A percentile compares a stretch with the other conserved stretches of the same genome.
Evolutionary conservation across 2,888 invertebrate genomes (phyloP).

Genomic region (Lithophane leautieri): DNA sequence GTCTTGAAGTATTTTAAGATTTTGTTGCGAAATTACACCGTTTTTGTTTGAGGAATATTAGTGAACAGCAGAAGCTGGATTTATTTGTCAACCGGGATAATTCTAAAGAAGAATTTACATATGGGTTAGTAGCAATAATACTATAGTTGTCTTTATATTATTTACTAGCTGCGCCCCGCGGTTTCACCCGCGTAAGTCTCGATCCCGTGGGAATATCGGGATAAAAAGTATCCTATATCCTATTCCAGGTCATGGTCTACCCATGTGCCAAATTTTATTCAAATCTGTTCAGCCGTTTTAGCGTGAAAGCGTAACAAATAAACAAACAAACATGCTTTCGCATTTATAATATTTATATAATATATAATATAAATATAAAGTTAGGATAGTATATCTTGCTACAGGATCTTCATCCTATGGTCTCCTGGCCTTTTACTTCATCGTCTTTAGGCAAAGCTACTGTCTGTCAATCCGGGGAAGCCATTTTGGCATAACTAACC

Average conservation of each 20-base stretch:
- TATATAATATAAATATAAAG: no score
- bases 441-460: background rate
- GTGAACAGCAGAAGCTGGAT: background rate
- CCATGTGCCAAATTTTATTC: no score
- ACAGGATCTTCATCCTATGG: background rate
- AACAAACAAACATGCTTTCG: no score
- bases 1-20: slow-evolving; percentile 5
- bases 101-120: slow-evolving; percentile 7
- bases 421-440: background rate
- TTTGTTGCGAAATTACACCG: background rate
- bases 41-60: slow-evolving; percentile 2
- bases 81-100: background rate
- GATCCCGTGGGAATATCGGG: no score
- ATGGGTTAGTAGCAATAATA: slow-evolving; percentile 44
- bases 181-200: no score
- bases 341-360: no score
- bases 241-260: no score
- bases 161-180: no score
- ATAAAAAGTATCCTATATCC: no score
- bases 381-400: background rate
- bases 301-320: no score
- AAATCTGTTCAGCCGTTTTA: no score
- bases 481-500: slow-evolving; percentile 1
- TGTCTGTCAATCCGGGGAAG: background rate
- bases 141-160: background rate